These are phyloP conservation scores for Seira sanloemensis DNA, from an alignment of 2,888 invertebrate species.

Conservation along the genomic window DNA sequence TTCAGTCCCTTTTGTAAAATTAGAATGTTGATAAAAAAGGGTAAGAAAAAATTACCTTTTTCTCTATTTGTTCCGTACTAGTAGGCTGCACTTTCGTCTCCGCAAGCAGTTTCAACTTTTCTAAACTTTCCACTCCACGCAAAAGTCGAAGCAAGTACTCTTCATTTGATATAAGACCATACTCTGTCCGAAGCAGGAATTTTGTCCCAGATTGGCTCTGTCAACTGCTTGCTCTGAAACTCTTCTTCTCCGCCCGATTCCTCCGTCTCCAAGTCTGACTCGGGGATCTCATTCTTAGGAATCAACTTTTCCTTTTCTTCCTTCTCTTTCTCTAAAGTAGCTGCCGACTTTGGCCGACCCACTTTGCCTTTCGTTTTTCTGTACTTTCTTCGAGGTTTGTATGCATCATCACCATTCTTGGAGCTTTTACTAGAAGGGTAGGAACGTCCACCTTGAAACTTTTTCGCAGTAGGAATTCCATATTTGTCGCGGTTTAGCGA, in stretches of 20 bases:
- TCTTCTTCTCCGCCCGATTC: conserved; percentile 71
- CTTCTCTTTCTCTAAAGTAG: conserved; percentile 30
- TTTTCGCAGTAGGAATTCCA: conserved; percentile 61
- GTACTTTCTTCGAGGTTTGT: conserved; percentile 44
- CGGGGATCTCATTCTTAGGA: conserved; percentile 78
- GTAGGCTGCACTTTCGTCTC: neutral
- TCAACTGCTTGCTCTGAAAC: conserved; percentile 67
- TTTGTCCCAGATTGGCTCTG: conserved; percentile 58
- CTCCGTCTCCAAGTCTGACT: conserved; percentile 90
- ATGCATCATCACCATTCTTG: conserved; percentile 20
- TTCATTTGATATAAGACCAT: conserved; percentile 71
- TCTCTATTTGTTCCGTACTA: neutral
- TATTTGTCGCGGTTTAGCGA: conserved; percentile 59
- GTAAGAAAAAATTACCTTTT: no score
- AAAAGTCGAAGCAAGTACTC: conserved; percentile 68
- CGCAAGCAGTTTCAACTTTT: conserved; percentile 59
- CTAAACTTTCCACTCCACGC: conserved; percentile 67
- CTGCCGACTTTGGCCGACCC: conserved; percentile 41
- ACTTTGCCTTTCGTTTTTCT: conserved; percentile 58
- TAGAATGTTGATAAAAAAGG: no score
- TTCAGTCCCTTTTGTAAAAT: no score
- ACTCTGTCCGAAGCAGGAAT: conserved; percentile 61
- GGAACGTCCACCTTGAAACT: conserved; percentile 37
- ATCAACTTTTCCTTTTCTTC: conserved; percentile 74
- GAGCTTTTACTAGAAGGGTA: conserved; percentile 27